Base-by-base conservation (phyloP, 1,140 invertebrate species). In the Bombus balteatus region DNA sequence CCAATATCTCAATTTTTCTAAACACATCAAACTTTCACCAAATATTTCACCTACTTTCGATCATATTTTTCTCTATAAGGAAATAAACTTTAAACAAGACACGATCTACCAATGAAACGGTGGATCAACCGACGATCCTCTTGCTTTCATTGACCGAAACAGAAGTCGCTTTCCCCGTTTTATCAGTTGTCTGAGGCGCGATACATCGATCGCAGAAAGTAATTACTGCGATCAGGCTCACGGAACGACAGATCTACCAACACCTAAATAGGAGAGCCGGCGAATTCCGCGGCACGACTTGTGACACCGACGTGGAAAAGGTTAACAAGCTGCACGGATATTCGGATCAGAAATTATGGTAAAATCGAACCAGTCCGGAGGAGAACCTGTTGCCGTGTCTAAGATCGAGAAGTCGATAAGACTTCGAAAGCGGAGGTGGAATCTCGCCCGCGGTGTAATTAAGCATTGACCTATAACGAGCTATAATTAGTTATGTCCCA, bases 401-500 rank as follows among this genome's bases (percentile, higher is more conserved):
- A 86, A 93, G 93, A 93, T 93, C 92, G 90, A 78, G 87, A 85
- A 80, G 70, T 57, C 81, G 91, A 92, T 92, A 93, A 93, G 88
- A 72, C 86, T 6, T n/a, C 77, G 86, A 91, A 93, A 93, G 92
- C 87, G 88, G 86, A 91, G 89, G 88, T 91, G 88, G 91, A 88
- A 93, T 92, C 91, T 88, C 89, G 89, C 90, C 92, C 83, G 92
- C 91, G 90, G 89, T 91, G 93, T 94, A 94, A 94, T 94, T 94
- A 94, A 94, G 92, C 92, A 93, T 93, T 93, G 92, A 93, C 92
- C 94, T 91, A 94, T 94, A 94, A 94, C 94, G 92, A 92, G 92
- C 90, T 86, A 92, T 92, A 94, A 94, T 94, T 94, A 94, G 94
- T 94, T 92, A 94, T 94, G 93, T 91, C 89, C 89, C 93, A 94